Percentiles rank a stretch among this genome's conserved stretches.
Evolutionary conservation across 2,797 vertebrate species (phyloP).

Genomic region (Picus viridis): DNA sequence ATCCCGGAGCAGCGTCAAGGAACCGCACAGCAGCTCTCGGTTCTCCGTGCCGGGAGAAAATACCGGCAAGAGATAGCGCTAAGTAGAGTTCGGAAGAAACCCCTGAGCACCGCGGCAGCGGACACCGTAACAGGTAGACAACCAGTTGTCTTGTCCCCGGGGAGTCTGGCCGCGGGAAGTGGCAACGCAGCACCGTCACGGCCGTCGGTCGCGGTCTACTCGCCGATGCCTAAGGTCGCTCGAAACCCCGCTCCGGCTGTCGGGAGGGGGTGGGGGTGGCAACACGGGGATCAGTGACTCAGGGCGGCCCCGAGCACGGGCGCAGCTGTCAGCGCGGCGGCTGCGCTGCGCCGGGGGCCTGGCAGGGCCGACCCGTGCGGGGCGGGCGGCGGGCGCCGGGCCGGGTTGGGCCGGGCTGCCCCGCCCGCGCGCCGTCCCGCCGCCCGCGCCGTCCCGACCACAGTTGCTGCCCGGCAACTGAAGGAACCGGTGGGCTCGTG

Average conservation of each 20-base stretch:
- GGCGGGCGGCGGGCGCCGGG: no score
- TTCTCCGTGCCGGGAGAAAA: neutral
- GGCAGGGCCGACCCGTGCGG: no score
- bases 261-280: neutral
- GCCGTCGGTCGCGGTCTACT: neutral
- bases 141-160: accelerated
- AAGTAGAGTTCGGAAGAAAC: neutral
- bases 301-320: neutral
- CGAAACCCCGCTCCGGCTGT: neutral
- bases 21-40: neutral
- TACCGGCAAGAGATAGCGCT: neutral
- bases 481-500: neutral
- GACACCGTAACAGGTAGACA: no score
- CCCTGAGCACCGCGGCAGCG: no score
- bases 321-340: no score
- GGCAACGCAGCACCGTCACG: no score
- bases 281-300: no score
- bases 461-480: neutral
- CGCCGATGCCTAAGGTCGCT: no score
- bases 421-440: neutral
- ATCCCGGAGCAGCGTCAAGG: no score
- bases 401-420: neutral
- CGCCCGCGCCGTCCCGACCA: neutral
- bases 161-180: neutral
- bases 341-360: neutral